Percentiles rank a stretch among this genome's conserved stretches.
These are phyloP conservation scores for Oryctes rhinoceros DNA, from an alignment of 1,140 invertebrate genomes.

Conservation along the genomic window DNA sequence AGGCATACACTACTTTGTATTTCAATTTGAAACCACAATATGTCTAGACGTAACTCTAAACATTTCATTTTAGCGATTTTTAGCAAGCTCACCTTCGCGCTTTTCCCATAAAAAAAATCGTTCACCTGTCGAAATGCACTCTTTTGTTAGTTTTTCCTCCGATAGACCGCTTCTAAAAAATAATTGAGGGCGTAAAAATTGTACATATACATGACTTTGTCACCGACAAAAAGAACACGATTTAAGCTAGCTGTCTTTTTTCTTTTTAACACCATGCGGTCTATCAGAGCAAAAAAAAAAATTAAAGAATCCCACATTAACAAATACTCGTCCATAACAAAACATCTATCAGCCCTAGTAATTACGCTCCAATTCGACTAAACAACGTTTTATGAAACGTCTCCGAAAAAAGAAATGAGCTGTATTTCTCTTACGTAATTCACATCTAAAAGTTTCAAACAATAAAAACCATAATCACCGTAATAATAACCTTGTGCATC, in stretches of 20 bases:
- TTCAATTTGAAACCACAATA: constrained; percentile 44
- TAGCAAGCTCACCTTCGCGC: constrained; percentile 20
- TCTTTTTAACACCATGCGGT: too few species aligned
- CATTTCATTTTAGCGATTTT: constrained; percentile 29
- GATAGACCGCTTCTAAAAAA: too few species aligned
- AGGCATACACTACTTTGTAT: constrained; percentile 39
- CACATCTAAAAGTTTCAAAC: neutral
- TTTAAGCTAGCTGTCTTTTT: too few species aligned
- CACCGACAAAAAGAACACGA: too few species aligned
- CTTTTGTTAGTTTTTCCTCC: neutral
- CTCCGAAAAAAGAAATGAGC: neutral
- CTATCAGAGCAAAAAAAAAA: too few species aligned
- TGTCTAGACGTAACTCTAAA: constrained; percentile 42
- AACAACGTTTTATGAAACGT: neutral
- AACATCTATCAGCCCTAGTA: neutral
- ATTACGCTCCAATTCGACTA: neutral
- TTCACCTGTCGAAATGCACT: neutral
- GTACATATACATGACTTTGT: too few species aligned
- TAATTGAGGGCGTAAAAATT: too few species aligned
- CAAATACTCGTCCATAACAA: too few species aligned
- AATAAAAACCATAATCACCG: neutral
- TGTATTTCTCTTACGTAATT: neutral
- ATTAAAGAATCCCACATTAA: too few species aligned
- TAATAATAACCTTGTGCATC: neutral
- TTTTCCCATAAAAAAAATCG: neutral